Percentiles rank a stretch among this genome's conserved stretches.
Conservation (phyloP, 1,140 invertebrate species). For the silkworm (Bombyx mori) region DNA sequence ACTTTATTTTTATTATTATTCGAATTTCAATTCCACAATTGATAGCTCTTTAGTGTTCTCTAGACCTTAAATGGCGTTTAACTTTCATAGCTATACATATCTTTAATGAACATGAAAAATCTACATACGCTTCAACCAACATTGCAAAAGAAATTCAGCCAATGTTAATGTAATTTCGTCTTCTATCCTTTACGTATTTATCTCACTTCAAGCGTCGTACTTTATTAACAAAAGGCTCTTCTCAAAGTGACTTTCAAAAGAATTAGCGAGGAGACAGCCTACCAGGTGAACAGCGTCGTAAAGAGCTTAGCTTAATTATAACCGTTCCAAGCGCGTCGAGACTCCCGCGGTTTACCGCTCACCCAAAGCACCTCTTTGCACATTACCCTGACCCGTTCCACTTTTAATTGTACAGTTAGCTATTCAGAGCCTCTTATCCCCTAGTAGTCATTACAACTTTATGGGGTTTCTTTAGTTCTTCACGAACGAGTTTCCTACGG, state of each 20-base stretch:
- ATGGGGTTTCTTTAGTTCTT: not conserved
- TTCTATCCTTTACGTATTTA: too few species aligned
- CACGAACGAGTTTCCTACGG: too few species aligned
- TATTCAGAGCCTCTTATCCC: conserved; percentile 14
- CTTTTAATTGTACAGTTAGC: conserved; percentile 10
- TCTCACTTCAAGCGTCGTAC: too few species aligned
- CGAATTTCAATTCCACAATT: too few species aligned
- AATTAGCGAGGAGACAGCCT: conserved; percentile 8
- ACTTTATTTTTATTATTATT: too few species aligned
- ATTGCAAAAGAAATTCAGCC: too few species aligned
- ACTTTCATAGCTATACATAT: too few species aligned
- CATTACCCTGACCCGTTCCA: conserved; percentile 21
- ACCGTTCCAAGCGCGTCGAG: conserved; percentile 16
- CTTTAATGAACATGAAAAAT: too few species aligned
- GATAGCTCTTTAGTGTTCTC: too few species aligned
- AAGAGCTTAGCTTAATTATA: conserved; percentile 34
- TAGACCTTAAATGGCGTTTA: too few species aligned
- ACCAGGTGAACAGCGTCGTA: conserved; percentile 22
- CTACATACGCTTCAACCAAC: too few species aligned
- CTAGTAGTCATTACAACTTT: conserved; percentile 8
- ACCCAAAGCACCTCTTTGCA: conserved; percentile 23
- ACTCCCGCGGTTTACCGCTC: conserved; percentile 21
- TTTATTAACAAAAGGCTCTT: not conserved
- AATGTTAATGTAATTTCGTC: too few species aligned
- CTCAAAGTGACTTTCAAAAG: conserved; percentile 1